Evolutionary conservation across 2,113 vertebrate genomes (phyloP).

Genomic region (Gymnobelideus leadbeateri): DNA sequence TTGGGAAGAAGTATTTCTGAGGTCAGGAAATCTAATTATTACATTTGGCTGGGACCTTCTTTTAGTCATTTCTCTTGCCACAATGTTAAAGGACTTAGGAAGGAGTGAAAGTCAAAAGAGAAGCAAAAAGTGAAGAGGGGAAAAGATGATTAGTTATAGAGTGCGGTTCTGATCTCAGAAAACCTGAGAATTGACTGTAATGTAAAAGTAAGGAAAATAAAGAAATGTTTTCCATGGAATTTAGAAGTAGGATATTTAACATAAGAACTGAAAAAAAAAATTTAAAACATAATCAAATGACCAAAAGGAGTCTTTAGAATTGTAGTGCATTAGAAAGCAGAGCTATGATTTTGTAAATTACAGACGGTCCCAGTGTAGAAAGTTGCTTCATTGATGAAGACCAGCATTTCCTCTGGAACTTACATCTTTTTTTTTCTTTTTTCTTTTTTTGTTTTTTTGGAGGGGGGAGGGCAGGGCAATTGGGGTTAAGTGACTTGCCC

Average conservation of each 20-base stretch:
- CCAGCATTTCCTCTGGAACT: not conserved
- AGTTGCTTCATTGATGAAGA: not conserved
- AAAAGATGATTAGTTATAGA: not conserved
- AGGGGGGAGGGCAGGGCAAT: too few species aligned
- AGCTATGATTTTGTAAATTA: not conserved
- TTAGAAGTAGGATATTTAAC: not conserved
- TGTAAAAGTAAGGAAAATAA: not conserved
- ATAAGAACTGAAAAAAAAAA: slow-evolving; percentile 1
- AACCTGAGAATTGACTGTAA: slow-evolving; percentile 8
- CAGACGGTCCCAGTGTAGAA: not conserved
- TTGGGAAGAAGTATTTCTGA: not conserved
- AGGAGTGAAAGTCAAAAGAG: not conserved
- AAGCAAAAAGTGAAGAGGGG: not conserved
- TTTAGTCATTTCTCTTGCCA: not conserved
- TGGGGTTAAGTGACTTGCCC: too few species aligned
- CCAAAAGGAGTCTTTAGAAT: not conserved
- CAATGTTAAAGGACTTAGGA: not conserved
- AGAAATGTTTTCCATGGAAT: not conserved
- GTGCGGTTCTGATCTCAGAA: not conserved
- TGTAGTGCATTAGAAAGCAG: not conserved
- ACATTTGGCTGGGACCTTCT: not conserved
- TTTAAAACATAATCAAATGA: not conserved
- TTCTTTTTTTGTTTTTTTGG: too few species aligned
- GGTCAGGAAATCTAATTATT: not conserved
- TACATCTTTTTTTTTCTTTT: not conserved